A percentile compares a stretch with the other conserved stretches of the same genome.
phyloP scores from a whole-genome alignment of 1,140 invertebrate genomes.

The Aphis craccivora region DNA sequence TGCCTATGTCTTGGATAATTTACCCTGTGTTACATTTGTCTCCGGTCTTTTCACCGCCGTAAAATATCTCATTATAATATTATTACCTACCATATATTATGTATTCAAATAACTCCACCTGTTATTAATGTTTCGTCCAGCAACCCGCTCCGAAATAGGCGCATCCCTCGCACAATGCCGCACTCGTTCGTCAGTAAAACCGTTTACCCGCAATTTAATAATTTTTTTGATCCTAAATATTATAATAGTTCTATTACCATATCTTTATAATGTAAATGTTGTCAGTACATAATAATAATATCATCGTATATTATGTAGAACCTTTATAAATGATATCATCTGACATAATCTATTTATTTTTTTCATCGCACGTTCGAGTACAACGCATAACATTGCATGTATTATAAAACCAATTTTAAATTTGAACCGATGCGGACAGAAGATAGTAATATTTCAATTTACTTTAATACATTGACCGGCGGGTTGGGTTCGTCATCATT shows the following conservation, averaged over 20 bases:
- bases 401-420: constrained; percentile 7
- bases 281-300: not conserved
- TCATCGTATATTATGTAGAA: not conserved
- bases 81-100: not conserved
- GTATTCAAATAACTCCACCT: not conserved
- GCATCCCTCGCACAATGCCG: not conserved
- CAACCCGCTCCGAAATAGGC: not conserved
- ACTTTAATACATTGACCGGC: not conserved
- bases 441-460: constrained; percentile 17
- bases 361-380: not conserved
- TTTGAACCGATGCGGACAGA: not conserved
- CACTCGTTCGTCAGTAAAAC: not conserved
- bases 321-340: not conserved
- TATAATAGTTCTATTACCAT: not conserved
- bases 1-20: not conserved
- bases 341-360: not conserved
- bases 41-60: not conserved
- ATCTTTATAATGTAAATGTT: not conserved
- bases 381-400: not conserved
- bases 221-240: not conserved
- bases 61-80: constrained; percentile 1
- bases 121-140: not conserved
- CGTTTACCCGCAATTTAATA: not conserved
- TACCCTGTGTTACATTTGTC: not conserved
- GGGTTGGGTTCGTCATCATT: not conserved